Base-by-base conservation (phyloP, 2,113 vertebrate species). In the Chamaea fasciata region DNA sequence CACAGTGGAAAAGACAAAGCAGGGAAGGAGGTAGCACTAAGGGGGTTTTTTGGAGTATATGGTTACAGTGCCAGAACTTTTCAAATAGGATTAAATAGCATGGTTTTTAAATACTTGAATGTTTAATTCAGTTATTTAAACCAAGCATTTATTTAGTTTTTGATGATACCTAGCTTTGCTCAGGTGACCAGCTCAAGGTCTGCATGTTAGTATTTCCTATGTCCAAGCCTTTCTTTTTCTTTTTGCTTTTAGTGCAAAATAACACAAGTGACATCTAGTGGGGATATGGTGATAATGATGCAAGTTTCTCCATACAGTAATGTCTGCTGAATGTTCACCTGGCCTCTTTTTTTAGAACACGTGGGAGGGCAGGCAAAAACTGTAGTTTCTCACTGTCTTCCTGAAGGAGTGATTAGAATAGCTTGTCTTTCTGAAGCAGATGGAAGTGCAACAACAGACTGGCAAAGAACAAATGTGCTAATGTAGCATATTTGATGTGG, bases 211-310 rank as follows among this genome's bases (percentile, higher is more conserved):
- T 39, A 10, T 44, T 49, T 13, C 50, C 13, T 41, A 47, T 12
- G 19, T 31, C 62, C 27, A 37, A 26, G 5, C 23, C 3, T 57
- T 37, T 76, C 31, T 76, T 55, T 87, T 31, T 50, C 15, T 46
- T n/a, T n/a, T 50, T 24, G 60, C 35, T 89, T 49, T 22, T 18
- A 35, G 19, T 68, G 13, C 41, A 35, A 64, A 91, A 73, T 56
- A 35, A 35, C 13, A 3, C 47, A 56, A 52, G 80, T 91, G 95
- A 95, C 94, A 94, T 68, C 96, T 97, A 90, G 90, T 91, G 95
- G 91, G 39, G 6, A 33, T 52, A 5, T 49, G 39, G 18, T 37
- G 69, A 11, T 52, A 71, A 23, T 44, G 73, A 15, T 80, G 31
- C 39, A 31, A 31, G 22, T 63, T 82, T 87, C 26, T 81, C 21